Base-by-base conservation (phyloP, 2,113 vertebrate species). In the Psilopsiagon aurifrons region DNA sequence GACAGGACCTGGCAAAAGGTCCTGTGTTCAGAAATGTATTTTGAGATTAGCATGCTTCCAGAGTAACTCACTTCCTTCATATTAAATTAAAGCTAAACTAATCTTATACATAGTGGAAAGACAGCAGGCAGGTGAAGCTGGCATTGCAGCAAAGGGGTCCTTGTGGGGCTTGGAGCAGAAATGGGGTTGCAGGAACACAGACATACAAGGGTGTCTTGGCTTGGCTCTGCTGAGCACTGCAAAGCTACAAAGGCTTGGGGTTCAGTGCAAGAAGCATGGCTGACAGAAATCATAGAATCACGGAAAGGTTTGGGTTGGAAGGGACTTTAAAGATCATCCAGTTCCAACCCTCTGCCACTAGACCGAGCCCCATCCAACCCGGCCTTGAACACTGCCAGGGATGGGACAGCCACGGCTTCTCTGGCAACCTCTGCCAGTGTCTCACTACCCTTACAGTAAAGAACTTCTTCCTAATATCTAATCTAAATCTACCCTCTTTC, bases 71-170 rank as follows among this genome's bases (percentile, higher is more conserved):
- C 85, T 89, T 64, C 76, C 86, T 75, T 88, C 49, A 74, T 94
- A 91, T 55, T 35, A 74, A 80, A 80, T 64, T 49, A 74, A 93
- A 62, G 24, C 0, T 0, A 89, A 71, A 11, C 67, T 92, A 95
- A 88, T 89, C 35, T 96, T 51, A 20, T 92, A 55, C 7, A 19
- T 2, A 49, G 44, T 19, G 74, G 77, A 81, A 87, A 85, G 31
- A 81, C 91, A 95, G 84, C 84, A 95, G 87, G 83, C 54, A 51
- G 94, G 84, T 74, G 73, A 96, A 91, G 78, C 69, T 92, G 85
- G 31, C 3, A 20, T 86, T 69, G 88, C 69, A 75, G 74, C 70
- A 57, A 71, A 57, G 64, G 71, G 59, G 49, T 51, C 86, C 83
- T 85, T 63, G 64, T 8, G 17, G 49, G n/a, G 28, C 25, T 17